A percentile compares a stretch with the other conserved stretches of the same genome.
Conservation (phyloP, 2,113 vertebrate genomes). For the Barbus barbus region DNA sequence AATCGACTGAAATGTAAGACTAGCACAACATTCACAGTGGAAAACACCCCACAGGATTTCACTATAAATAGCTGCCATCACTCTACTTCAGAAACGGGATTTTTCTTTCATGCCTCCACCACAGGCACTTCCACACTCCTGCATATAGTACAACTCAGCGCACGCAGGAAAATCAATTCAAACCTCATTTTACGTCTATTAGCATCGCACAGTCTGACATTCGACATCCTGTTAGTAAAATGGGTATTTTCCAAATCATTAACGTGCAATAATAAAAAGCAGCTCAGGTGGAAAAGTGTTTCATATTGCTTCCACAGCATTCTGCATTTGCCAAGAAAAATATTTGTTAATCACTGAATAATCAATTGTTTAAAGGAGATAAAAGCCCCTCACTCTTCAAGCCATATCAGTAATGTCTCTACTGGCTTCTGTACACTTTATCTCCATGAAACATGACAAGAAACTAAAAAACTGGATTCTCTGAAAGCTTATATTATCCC, state of each 20-base stretch:
- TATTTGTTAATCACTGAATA: constrained; percentile 28
- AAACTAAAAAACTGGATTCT: background rate
- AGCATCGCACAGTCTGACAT: background rate
- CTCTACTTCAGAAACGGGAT: background rate
- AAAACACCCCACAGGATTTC: constrained; percentile 4
- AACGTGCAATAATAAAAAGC: constrained; percentile 22
- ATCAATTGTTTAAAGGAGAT: constrained; percentile 19
- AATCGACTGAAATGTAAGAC: constrained; percentile 11
- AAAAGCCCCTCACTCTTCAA: background rate
- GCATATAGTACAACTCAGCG: constrained; percentile 4
- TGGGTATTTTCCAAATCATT: constrained; percentile 41
- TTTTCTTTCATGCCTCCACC: constrained; percentile 17
- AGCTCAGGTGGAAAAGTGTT: constrained; percentile 8
- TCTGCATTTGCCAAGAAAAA: constrained; percentile 22
- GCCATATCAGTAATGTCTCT: background rate
- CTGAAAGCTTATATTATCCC: constrained; percentile 14
- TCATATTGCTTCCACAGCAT: background rate
- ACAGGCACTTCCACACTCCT: background rate
- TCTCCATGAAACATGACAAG: background rate
- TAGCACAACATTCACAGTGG: background rate
- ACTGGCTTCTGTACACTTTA: background rate
- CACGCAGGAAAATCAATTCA: constrained; percentile 16
- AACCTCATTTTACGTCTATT: constrained; percentile 18
- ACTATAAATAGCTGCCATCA: constrained; percentile 15
- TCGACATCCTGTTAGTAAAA: constrained; percentile 34